phyloP scores from a whole-genome alignment of 2,888 invertebrate genomes.

The Chironomus riparius region DNA sequence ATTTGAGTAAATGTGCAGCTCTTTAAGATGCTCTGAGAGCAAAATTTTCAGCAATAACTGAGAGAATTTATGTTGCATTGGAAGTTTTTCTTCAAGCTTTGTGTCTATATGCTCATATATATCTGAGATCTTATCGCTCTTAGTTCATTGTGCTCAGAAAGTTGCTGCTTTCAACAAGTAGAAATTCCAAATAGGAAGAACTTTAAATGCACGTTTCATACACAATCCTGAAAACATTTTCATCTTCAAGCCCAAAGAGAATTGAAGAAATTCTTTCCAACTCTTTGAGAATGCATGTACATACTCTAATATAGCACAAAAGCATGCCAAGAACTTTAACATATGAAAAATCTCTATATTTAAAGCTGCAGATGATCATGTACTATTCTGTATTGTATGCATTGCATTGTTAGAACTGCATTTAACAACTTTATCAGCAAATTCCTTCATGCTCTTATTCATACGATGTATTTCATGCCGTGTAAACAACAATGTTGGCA shows the following conservation, averaged over 20 bases:
- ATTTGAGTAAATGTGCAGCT: not conserved
- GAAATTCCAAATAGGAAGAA: not conserved
- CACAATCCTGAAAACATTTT: not conserved
- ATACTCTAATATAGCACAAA: too few relatives aligned
- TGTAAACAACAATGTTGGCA: too few relatives aligned
- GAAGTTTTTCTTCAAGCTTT: not conserved
- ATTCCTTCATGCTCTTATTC: too few relatives aligned
- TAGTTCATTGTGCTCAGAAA: not conserved
- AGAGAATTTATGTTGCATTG: not conserved
- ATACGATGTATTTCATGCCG: too few relatives aligned
- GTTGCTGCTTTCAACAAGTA: not conserved
- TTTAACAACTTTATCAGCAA: too few relatives aligned
- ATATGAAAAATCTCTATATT: too few relatives aligned
- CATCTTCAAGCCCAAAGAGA: not conserved
- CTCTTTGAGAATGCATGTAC: too few relatives aligned
- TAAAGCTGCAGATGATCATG: too few relatives aligned
- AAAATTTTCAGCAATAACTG: not conserved
- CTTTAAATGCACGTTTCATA: not conserved
- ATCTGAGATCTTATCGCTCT: not conserved
- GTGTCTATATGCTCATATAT: not conserved
- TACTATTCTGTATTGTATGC: too few relatives aligned
- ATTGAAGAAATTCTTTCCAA: not conserved
- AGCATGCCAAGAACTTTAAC: too few relatives aligned
- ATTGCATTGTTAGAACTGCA: too few relatives aligned
- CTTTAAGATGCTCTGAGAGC: not conserved